These are phyloP conservation scores for Azorinus chamasolen DNA, from an alignment of 2,888 invertebrate species.

Conservation along the genomic window DNA sequence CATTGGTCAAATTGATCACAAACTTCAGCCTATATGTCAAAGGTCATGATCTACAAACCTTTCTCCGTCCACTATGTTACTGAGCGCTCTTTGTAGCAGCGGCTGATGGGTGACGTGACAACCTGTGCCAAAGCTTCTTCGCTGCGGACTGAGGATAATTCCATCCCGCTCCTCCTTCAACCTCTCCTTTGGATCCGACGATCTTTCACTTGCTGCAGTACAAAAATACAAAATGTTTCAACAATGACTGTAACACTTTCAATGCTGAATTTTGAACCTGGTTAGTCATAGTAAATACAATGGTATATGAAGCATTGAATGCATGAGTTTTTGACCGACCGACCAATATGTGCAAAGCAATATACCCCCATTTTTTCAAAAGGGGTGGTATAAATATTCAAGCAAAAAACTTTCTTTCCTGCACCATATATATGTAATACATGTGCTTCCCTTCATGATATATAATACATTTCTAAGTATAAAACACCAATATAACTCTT, in stretches of 20 bases:
- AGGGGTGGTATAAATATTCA: too few species aligned
- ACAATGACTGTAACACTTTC: not conserved
- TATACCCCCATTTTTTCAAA: too few species aligned
- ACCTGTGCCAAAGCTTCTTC: constrained; percentile 94
- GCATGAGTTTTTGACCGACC: too few species aligned
- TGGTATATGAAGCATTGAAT: not conserved
- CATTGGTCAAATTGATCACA: too few species aligned
- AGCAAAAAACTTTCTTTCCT: too few species aligned
- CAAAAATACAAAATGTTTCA: not conserved
- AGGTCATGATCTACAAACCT: too few species aligned
- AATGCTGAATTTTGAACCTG: not conserved
- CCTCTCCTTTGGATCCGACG: constrained; percentile 88
- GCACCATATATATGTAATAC: too few species aligned
- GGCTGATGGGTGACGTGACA: constrained; percentile 90
- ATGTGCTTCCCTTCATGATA: too few species aligned
- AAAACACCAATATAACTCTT: too few species aligned
- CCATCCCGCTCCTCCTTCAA: constrained; percentile 94
- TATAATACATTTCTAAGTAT: too few species aligned
- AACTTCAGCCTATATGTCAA: too few species aligned
- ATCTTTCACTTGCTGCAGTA: constrained; percentile 37
- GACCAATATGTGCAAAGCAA: too few species aligned
- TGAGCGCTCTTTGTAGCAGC: constrained; percentile 65
- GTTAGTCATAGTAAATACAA: not conserved
- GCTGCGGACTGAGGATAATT: constrained; percentile 94
- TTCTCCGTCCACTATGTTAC: constrained; percentile 68